Percentiles rank a stretch among this genome's conserved stretches.
Evolutionary conservation across 2,797 vertebrate species (phyloP).

Genomic region (Tokudaia tokunoshimensis): DNA sequence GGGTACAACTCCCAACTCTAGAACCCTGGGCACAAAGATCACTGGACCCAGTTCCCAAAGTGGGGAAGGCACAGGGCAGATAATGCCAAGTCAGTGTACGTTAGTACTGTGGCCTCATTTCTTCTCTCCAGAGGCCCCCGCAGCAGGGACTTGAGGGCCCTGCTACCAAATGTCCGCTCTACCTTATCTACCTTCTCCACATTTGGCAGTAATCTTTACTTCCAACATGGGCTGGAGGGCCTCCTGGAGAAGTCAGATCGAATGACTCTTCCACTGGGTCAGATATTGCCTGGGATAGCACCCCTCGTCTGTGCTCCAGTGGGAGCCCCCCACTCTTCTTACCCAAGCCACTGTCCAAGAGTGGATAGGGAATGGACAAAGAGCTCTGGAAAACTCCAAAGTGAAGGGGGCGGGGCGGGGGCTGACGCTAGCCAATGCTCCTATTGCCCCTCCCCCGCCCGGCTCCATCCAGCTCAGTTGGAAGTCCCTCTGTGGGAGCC

Average conservation of each 20-base stretch:
- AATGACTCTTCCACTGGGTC: not conserved
- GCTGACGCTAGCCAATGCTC: not conserved
- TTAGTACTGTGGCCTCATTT: not conserved
- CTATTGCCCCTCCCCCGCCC: not conserved
- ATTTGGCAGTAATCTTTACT: not conserved
- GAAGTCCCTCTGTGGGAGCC: not conserved
- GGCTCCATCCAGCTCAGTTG: constrained; percentile 26
- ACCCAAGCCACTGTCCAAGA: not conserved
- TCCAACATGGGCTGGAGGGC: not conserved
- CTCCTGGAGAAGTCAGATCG: not conserved
- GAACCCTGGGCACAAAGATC: not conserved
- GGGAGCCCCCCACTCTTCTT: not conserved
- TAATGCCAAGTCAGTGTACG: not conserved
- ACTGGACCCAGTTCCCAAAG: not conserved
- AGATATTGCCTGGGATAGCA: not conserved
- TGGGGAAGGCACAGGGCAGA: not conserved
- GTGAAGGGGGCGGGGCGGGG: not conserved
- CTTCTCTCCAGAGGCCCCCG: not conserved
- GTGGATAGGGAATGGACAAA: not conserved
- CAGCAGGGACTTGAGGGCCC: not conserved
- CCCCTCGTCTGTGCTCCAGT: not conserved
- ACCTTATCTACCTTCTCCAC: not conserved
- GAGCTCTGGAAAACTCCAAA: not conserved
- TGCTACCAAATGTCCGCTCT: not conserved
- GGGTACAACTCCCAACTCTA: not conserved